Base-by-base conservation (phyloP, 2,888 invertebrate species). In the Proisotoma minuta region DNA sequence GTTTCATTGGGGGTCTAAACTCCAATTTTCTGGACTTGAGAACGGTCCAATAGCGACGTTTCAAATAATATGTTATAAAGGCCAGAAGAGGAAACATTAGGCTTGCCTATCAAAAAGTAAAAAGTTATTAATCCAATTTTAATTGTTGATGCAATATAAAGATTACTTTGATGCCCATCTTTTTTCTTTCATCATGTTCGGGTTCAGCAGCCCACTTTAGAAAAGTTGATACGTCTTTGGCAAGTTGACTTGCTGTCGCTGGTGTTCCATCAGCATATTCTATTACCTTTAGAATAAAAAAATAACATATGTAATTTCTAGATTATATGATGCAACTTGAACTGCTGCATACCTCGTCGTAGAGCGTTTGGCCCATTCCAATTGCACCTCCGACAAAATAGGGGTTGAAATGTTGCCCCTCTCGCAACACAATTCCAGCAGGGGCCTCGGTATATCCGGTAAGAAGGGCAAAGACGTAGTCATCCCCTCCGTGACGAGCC, bases 341-440 rank as follows among this genome's bases (percentile, higher is more conserved):
- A 8, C 20, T 1, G 1, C 12, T 22, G 62, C 81, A 80, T 74
- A 85, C 84, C 78, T 87, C 96, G 79, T 93, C 89, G 79, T 88
- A 96, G 64, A 97, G 81, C 39, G 89, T 88, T 80, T 93, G 94
- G 8, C 88, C 94, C 96, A 97, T 97, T 68, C 90, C 87, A 77
- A 99, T 94, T 75, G 95, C 92, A 56, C 97, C 97, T 24, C 97
- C 98, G 0, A 89, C 84, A 85, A 99, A 99, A 81, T 99, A 99
- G 0, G 99, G 97, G 80, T 99, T 99, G 81, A 88, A 99, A 79
- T 92, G 86, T 78, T 94, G 93, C 28, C 96, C 98, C 64, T 99
- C 98, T 59, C 88, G 84, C 1, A 98, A 76, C 50, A 78, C 75
- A 1, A 96, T 77, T 59, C 99, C 99, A 59, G 95, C 97, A n/a